Conservation (phyloP, 2,888 invertebrate species). For the Seira musarum region DNA sequence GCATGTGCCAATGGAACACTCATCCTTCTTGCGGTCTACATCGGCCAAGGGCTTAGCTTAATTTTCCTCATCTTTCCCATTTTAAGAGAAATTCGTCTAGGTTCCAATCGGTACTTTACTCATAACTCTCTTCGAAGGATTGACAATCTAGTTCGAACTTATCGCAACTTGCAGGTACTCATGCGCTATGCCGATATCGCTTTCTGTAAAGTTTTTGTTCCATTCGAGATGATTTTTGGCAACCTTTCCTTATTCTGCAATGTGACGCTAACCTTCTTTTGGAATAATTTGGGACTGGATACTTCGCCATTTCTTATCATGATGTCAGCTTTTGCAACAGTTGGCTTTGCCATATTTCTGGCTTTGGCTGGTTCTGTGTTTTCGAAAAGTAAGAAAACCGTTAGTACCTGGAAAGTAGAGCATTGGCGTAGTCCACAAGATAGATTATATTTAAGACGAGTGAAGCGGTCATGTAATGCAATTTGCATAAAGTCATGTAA, state of each 20-base stretch:
- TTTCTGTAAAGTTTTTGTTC: neutral
- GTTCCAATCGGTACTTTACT: neutral
- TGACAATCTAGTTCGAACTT: neutral
- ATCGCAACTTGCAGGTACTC: neutral
- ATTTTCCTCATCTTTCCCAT: neutral
- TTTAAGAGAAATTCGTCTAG: constrained; percentile 19
- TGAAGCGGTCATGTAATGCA: constrained; percentile 26
- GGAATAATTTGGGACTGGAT: constrained; percentile 4
- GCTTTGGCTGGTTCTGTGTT: constrained; percentile 10
- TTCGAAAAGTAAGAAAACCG: neutral
- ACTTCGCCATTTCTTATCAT: constrained; percentile 19
- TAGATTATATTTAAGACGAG: constrained; percentile 29
- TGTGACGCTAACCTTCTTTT: constrained; percentile 20
- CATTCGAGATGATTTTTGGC: constrained; percentile 42
- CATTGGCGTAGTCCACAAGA: neutral
- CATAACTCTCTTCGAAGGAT: neutral
- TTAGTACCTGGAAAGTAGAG: constrained; percentile 26
- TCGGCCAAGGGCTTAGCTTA: constrained; percentile 6
- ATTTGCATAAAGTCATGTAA: constrained; percentile 4
- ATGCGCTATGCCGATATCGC: neutral
- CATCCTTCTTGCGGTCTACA: neutral
- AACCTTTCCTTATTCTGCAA: constrained; percentile 33
- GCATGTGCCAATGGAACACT: neutral
- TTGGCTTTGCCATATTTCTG: constrained; percentile 20
- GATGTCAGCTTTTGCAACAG: neutral